These are phyloP conservation scores for Contarinia nasturtii DNA, from an alignment of 1,140 invertebrate species.

Conservation along the genomic window DNA sequence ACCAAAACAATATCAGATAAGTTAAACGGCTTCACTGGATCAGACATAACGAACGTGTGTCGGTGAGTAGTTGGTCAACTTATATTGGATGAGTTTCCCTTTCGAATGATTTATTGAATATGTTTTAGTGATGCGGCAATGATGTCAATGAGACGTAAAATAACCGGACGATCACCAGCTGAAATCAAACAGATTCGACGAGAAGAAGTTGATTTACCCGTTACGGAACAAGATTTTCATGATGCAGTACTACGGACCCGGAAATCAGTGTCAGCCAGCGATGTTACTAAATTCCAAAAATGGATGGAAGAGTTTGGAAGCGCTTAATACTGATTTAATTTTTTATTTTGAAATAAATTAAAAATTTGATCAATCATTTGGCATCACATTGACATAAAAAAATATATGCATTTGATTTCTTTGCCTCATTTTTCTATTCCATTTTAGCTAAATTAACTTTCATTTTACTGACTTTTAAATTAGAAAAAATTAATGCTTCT, in stretches of 20 bases:
- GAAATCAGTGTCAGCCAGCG: constrained; percentile 82
- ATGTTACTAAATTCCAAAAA: constrained; percentile 82
- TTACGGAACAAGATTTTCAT: constrained; percentile 71
- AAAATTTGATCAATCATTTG: no score
- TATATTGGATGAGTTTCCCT: not conserved
- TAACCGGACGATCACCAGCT: constrained; percentile 78
- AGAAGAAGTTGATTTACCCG: constrained; percentile 85
- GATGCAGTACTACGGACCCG: constrained; percentile 80
- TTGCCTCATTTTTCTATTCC: no score
- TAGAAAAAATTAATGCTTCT: no score
- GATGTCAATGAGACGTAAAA: constrained; percentile 95
- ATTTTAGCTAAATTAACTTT: no score
- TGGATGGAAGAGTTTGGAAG: constrained; percentile 96
- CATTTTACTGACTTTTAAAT: no score
- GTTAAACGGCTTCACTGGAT: constrained; percentile 88
- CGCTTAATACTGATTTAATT: constrained; percentile 39
- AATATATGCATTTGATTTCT: no score
- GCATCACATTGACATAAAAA: no score
- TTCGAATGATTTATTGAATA: constrained; percentile 5
- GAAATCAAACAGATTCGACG: constrained; percentile 83
- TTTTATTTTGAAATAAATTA: no score
- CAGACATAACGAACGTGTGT: constrained; percentile 96
- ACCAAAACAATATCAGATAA: constrained; percentile 57
- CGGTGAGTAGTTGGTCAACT: constrained; percentile 42
- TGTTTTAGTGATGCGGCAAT: constrained; percentile 79